Evolutionary conservation across 2,113 vertebrate genomes (phyloP), one percentile per base, ranked within the genome.

Genomic region (Carollia perspicillata): DNA sequence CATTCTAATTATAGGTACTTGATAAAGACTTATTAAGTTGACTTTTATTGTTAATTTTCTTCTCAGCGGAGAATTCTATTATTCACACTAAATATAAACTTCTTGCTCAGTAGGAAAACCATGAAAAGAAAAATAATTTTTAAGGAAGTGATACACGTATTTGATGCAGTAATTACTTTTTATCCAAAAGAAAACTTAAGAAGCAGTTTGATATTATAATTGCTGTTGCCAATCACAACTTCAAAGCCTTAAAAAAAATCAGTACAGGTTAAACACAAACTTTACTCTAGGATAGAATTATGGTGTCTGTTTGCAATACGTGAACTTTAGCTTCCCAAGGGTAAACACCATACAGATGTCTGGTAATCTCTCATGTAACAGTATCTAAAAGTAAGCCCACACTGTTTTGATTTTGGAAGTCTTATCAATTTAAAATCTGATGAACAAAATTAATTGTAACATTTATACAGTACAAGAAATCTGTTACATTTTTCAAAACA

Each of bases 371-470:
- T 55, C 35, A 37, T n/a, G n/a, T 35, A 95, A 96, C 22, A 74
- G 53, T 87, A 92, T 42, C 79, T 95, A 92, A 89, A 89, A 92
- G 47, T 49, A 91, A 96, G 20, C 37, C 23, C 44, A 80, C 33
- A 80, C 6, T 95, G 42, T 90, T 97, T 93, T 78, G 51, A 80
- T 96, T 97, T 95, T 84, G 53, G 23, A 87, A 90, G 69, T 69
- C 86, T 92, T 95, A 72, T 53, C 89, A 77, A 80, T 74, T 96
- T 95, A 95, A 97, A 97, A 97, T 40, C n/a, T 53, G 78, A 85
- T 74, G n/a, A 96, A 26, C n/a, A 80, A 93, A 92, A 95, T 49
- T 20, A 92, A 87, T 14, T 90, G 11, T 80, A 95, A 79, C 51
- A 93, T 74, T 53, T 77, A 89, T 53, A 81, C 1, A 16, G 9